Evolutionary conservation across 1,140 invertebrate species (phyloP).

Genomic region (Pogonus chalceus): DNA sequence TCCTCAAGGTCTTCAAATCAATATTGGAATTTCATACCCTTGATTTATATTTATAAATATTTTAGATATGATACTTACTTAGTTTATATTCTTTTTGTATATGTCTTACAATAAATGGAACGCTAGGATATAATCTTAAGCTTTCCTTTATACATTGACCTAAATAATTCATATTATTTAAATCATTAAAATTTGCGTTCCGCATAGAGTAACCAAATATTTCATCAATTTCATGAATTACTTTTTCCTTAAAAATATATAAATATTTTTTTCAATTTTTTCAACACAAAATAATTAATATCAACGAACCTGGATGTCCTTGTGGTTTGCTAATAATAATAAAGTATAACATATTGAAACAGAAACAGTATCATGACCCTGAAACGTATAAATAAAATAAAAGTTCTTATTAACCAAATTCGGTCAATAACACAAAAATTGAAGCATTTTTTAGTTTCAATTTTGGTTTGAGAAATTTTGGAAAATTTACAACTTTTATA

Average conservation of each 20-base stretch:
- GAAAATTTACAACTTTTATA: too few species aligned
- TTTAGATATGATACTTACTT: constrained; percentile 17
- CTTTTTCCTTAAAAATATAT: constrained; percentile 48
- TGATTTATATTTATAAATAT: neutral
- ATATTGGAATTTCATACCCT: too few species aligned
- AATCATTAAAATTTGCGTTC: constrained; percentile 36
- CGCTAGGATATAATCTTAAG: constrained; percentile 51
- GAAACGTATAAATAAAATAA: neutral
- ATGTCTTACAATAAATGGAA: constrained; percentile 48
- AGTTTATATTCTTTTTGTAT: constrained; percentile 38
- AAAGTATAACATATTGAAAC: neutral
- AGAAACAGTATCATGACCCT: neutral
- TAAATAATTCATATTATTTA: constrained; percentile 50
- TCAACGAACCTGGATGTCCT: too few species aligned
- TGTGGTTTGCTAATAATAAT: neutral
- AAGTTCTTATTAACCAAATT: neutral
- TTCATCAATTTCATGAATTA: constrained; percentile 45
- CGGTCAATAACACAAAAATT: neutral
- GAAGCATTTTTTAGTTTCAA: too few species aligned
- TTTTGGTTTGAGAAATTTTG: too few species aligned
- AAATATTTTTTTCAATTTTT: neutral
- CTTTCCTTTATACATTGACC: constrained; percentile 51
- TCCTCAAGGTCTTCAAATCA: too few species aligned
- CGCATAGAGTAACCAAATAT: constrained; percentile 33
- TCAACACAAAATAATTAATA: constrained; percentile 30